Evolutionary conservation across 2,888 invertebrate species (phyloP).

Genomic region (Agriopis marginaria): DNA sequence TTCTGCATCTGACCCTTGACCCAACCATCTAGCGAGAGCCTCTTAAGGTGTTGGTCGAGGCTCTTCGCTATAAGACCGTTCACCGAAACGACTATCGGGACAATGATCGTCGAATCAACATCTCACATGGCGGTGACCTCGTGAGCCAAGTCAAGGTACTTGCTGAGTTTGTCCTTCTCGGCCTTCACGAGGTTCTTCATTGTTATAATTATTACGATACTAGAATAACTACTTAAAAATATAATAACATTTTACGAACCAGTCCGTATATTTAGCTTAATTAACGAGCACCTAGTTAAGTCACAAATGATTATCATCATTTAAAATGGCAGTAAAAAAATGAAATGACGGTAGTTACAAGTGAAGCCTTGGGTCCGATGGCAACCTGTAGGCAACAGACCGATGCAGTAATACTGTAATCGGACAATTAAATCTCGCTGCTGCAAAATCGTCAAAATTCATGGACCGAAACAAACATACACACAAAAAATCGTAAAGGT

Average conservation of each 20-base stretch:
- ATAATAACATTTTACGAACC: slow-evolving; percentile 5
- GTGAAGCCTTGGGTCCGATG: background rate
- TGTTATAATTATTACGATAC: background rate
- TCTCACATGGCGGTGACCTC: no score
- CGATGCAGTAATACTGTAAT: slow-evolving; percentile 33
- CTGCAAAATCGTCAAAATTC: slow-evolving; percentile 51
- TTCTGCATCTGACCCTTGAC: no score
- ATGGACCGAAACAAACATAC: slow-evolving; percentile 44
- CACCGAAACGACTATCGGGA: no score
- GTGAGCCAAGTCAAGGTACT: no score
- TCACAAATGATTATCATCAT: slow-evolving; percentile 17
- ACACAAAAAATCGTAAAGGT: slow-evolving; percentile 40
- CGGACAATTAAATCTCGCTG: slow-evolving; percentile 36
- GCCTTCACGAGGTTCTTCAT: no score
- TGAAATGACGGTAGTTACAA: slow-evolving; percentile 14
- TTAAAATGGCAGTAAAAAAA: slow-evolving; percentile 24
- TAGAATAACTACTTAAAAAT: background rate
- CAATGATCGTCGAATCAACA: no score
- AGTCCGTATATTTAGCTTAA: slow-evolving; percentile 17
- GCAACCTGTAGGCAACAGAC: slow-evolving; percentile 25
- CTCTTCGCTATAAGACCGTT: no score
- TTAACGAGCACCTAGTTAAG: slow-evolving; percentile 29
- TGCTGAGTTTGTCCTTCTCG: no score
- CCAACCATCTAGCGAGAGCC: no score
- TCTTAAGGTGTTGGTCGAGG: no score